Evolutionary conservation across 2,797 vertebrate genomes (phyloP), one percentile per base, ranked within the genome.

Genomic region (Zonotrichia albicollis): DNA sequence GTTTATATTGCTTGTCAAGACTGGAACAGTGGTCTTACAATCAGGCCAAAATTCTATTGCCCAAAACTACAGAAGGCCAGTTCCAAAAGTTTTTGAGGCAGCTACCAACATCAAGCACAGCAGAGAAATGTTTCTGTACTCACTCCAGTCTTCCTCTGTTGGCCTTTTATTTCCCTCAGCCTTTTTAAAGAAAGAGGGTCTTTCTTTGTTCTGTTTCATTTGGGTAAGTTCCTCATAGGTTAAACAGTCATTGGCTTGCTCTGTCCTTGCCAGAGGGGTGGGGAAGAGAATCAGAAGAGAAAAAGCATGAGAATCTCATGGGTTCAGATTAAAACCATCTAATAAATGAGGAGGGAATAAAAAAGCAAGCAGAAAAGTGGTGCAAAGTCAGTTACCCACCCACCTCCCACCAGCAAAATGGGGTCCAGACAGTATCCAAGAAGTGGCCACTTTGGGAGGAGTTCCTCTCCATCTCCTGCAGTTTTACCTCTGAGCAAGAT

Each of bases 221-320:
- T 36, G 15, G 8, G 5, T 34, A 16, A 38, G 6, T 57, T 12
- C 1, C 21, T 57, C 0, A 0, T 16, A 11, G 7, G 27, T 7
- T 48, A 40, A 43, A 48, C 15, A 65, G 22, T 10, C 4, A 19
- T 15, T 14, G n/a, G 8, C 20, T 82, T 72, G 13, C 3, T 58
- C 17, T 58, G 20, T 30, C 20, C 19, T 18, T 58, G 8, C 15
- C 48, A 58, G 68, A 42, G 6, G 5, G 5, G 9, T 30, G 13
- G 36, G 30, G 30, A 42, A 72, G 20, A 55, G 10, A 60, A 34
- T 27, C 5, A 9, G 12, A 60, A 68, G 6, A 17, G 10, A 6
- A 61, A 73, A 73, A 65, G 5, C 1, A n/a, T 34, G 10, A 54
- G 46, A 79, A 54, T 8, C 3, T 65, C 17, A 25, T 27, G 22